Conservation (phyloP, 2,888 invertebrate species). For the Teleogryllus oceanicus region DNA sequence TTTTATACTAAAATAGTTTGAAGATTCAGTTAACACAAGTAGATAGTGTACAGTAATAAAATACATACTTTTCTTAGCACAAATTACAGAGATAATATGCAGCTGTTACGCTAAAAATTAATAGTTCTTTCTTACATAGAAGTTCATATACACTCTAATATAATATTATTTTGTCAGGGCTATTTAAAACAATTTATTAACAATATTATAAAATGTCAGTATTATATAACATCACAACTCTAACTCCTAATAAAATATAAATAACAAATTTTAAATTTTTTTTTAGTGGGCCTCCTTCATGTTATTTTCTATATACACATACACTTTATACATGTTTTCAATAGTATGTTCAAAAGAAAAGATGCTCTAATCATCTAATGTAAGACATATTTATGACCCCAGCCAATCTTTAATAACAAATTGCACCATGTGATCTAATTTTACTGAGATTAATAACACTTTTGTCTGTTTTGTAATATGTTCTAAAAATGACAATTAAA, state of each 20-base stretch:
- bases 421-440: no score
- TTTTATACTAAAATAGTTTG: constrained; percentile 11
- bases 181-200: constrained; percentile 19
- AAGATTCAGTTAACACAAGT: constrained; percentile 10
- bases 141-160: constrained; percentile 18
- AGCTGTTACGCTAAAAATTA: background rate
- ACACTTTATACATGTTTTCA: background rate
- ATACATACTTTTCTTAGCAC: background rate
- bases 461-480: no score
- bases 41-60: constrained; percentile 1
- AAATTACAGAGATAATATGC: background rate
- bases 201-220: constrained; percentile 23
- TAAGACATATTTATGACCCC: no score
- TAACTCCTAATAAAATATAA: constrained; percentile 23
- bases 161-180: background rate
- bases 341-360: no score
- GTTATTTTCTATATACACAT: background rate
- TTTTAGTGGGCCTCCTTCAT: constrained; percentile 20
- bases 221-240: constrained; percentile 22
- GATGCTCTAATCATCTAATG: no score
- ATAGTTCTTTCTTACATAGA: background rate
- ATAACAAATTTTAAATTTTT: constrained; percentile 20
- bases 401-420: no score
- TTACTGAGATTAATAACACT: no score
- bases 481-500: no score